Evolutionary conservation across 2,888 invertebrate species (phyloP).

Genomic region (Diaphora mendica): DNA sequence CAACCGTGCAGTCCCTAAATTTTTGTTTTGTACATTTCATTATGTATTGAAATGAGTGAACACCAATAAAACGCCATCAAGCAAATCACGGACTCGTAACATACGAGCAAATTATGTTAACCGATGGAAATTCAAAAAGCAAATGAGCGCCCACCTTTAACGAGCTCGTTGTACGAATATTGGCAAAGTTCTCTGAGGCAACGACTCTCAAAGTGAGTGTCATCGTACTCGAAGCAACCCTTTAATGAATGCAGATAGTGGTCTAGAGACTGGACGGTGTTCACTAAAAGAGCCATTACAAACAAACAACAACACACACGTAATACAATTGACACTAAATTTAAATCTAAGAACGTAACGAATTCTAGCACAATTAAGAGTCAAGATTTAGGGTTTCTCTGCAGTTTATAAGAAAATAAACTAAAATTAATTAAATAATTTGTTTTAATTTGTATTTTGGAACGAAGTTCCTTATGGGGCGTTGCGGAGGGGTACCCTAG

Average conservation of each 20-base stretch:
- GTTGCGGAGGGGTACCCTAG: too few relatives aligned
- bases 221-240: slow-evolving; percentile 23
- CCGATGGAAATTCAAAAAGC: slow-evolving; percentile 60
- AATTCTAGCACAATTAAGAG: slow-evolving; percentile 4
- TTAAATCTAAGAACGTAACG: slow-evolving; percentile 12
- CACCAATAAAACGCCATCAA: slow-evolving; percentile 32
- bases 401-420: neutral
- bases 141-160: slow-evolving; percentile 60
- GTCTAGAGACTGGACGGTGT: slow-evolving; percentile 14
- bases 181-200: slow-evolving; percentile 47
- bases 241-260: slow-evolving; percentile 40
- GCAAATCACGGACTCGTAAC: slow-evolving; percentile 45
- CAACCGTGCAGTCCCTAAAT: too few relatives aligned
- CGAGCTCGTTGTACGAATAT: slow-evolving; percentile 56
- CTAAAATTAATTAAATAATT: too few relatives aligned
- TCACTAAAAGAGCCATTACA: slow-evolving; percentile 30
- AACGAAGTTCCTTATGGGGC: too few relatives aligned
- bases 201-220: slow-evolving; percentile 42
- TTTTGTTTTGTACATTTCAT: neutral
- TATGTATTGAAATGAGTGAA: slow-evolving; percentile 4
- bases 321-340: neutral
- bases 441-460: too few relatives aligned
- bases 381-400: neutral
- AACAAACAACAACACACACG: slow-evolving; percentile 29
- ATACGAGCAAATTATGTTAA: slow-evolving; percentile 50